phyloP scores from a whole-genome alignment of 35 echinoderm and acorn worm genomes.

The Apostichopus californicus region DNA sequence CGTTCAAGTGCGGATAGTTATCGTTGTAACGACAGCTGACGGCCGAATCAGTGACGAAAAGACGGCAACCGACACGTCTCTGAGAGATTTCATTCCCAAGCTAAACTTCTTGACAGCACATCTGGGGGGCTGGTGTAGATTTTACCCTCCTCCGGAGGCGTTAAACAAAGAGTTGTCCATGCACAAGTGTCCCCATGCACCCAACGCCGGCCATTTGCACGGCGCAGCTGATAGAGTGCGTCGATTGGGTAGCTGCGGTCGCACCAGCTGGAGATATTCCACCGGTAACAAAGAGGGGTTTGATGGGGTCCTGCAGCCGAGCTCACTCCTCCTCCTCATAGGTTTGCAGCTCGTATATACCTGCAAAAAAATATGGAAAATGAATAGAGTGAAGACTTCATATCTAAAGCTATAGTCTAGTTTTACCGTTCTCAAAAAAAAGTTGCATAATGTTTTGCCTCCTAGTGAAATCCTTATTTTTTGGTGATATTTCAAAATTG shows the following conservation, averaged over 20 bases:
- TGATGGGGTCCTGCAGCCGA: neutral
- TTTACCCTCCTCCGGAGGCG: neutral
- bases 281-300: neutral
- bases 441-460: too few species aligned
- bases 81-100: neutral
- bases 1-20: slow-evolving; percentile 5
- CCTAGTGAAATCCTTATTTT: too few species aligned
- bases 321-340: neutral
- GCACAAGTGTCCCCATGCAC: neutral
- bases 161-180: slow-evolving; percentile 29
- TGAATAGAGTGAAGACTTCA: too few species aligned
- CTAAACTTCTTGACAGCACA: neutral
- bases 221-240: neutral
- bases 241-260: slow-evolving; percentile 23
- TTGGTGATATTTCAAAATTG: too few species aligned
- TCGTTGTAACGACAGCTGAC: slow-evolving; percentile 24
- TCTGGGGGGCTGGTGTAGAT: neutral
- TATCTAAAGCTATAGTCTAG: too few species aligned
- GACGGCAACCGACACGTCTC: slow-evolving; percentile 14
- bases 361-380: neutral
- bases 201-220: neutral
- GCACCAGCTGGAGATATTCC: neutral
- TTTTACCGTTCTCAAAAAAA: too few species aligned
- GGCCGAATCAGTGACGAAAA: neutral
- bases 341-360: neutral